Conservation (phyloP, 2,888 invertebrate genomes). For the Conchocele bisecta region DNA sequence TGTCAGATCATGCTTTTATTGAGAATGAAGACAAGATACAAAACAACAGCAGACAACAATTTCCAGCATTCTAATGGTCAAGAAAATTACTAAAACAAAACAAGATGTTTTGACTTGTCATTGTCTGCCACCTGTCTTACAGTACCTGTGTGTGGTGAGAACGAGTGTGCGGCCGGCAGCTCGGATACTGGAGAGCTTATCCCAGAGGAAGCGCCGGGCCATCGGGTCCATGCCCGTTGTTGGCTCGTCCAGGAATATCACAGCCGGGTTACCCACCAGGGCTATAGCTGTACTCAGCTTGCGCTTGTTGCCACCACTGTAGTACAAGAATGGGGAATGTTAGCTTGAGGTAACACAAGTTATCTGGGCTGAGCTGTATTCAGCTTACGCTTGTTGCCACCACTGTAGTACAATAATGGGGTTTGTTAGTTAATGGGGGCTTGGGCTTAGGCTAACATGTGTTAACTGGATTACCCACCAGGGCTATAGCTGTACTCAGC, state of each 20-base stretch:
- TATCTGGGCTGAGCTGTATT: no score
- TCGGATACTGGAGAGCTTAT: constrained; percentile 81
- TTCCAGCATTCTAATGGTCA: no score
- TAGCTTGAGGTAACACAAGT: no score
- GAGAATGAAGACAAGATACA: no score
- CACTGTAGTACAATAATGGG: no score
- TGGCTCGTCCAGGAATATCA: constrained; percentile 79
- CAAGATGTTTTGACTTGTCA: no score
- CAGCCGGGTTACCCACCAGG: constrained; percentile 76
- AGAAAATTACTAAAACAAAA: no score
- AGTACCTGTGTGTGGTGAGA: constrained; percentile 88
- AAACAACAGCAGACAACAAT: no score
- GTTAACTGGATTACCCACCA: constrained; percentile 78
- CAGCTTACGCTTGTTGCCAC: constrained; percentile 80
- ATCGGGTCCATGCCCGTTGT: constrained; percentile 90
- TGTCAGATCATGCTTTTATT: no score
- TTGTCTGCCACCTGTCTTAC: no score
- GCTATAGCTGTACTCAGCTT: constrained; percentile 80
- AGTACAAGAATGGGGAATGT: no score
- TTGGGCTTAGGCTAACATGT: constrained; percentile 80
- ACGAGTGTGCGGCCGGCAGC: constrained; percentile 90
- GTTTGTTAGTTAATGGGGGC: no score
- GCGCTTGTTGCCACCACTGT: constrained; percentile 80
- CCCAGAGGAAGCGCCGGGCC: constrained; percentile 91
- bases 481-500: constrained; percentile 78